Percentiles rank a stretch among this genome's conserved stretches.
Evolutionary conservation across 1,140 invertebrate species (phyloP).

Genomic region (Lucilia cuprina): DNA sequence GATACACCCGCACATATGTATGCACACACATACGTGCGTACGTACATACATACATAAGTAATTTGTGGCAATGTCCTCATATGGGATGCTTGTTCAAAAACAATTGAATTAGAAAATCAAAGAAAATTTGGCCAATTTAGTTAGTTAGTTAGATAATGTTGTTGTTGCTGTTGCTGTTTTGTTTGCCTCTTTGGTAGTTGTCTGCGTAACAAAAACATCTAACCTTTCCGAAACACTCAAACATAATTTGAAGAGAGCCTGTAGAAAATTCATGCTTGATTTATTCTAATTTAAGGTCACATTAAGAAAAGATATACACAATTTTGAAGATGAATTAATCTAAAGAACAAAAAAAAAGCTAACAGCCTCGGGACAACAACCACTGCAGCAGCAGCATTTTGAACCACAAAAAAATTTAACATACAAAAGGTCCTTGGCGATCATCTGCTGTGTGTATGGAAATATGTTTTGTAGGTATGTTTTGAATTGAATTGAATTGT

Average conservation of each 20-base stretch:
- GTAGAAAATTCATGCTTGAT: constrained; percentile 25
- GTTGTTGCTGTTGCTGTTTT: constrained; percentile 16
- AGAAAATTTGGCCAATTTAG: constrained; percentile 46
- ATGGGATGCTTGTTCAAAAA: constrained; percentile 55
- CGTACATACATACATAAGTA: neutral
- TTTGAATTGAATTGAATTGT: neutral
- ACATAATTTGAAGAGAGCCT: constrained; percentile 22
- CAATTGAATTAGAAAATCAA: constrained; percentile 63
- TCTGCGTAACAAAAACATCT: neutral
- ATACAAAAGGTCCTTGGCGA: neutral
- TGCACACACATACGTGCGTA: neutral
- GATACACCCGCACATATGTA: neutral
- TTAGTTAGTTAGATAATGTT: neutral
- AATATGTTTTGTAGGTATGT: neutral
- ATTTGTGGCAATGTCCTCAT: constrained; percentile 45
- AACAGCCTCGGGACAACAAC: neutral
- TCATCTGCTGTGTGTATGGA: constrained; percentile 11
- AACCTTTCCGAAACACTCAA: constrained; percentile 3
- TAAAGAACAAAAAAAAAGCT: neutral
- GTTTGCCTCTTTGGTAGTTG: neutral
- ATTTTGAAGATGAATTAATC: neutral
- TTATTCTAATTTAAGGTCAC: constrained; percentile 25
- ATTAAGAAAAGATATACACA: neutral
- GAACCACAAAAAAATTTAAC: neutral
- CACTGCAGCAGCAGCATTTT: neutral